These are phyloP conservation scores for Malthinus seriepunctatus DNA, from an alignment of 2,888 invertebrate species.

Conservation along the genomic window DNA sequence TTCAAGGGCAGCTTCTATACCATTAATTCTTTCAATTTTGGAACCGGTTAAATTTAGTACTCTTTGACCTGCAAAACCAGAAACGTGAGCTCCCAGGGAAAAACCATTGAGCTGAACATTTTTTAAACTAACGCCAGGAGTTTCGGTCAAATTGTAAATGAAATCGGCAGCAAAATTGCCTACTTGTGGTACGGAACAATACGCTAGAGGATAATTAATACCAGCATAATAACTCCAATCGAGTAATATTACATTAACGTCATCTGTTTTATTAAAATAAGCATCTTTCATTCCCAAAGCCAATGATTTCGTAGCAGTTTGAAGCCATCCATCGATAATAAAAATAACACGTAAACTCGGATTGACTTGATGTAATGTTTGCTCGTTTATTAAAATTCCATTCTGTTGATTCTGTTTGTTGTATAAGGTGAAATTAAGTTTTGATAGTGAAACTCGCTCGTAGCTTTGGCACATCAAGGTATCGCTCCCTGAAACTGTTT, in stretches of 20 bases:
- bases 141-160: background rate
- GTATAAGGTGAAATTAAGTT: constrained; percentile 2
- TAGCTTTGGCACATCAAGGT: no score
- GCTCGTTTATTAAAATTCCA: background rate
- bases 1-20: constrained; percentile 6
- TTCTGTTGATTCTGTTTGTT: background rate
- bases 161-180: constrained; percentile 4
- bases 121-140: background rate
- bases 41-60: background rate
- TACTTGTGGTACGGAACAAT: constrained; percentile 6
- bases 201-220: background rate
- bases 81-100: constrained; percentile 14
- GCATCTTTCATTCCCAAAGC: constrained; percentile 2
- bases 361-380: background rate
- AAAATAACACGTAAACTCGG: background rate
- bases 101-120: constrained; percentile 7
- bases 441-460: background rate
- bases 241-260: constrained; percentile 3
- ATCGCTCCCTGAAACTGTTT: no score
- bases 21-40: constrained; percentile 11
- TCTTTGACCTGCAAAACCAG: constrained; percentile 10
- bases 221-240: constrained; percentile 3
- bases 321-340: constrained; percentile 16
- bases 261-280: background rate
- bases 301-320: background rate